Evolutionary conservation across 2,888 invertebrate species (phyloP).

Genomic region (Dasysyrphus albostriatus): DNA sequence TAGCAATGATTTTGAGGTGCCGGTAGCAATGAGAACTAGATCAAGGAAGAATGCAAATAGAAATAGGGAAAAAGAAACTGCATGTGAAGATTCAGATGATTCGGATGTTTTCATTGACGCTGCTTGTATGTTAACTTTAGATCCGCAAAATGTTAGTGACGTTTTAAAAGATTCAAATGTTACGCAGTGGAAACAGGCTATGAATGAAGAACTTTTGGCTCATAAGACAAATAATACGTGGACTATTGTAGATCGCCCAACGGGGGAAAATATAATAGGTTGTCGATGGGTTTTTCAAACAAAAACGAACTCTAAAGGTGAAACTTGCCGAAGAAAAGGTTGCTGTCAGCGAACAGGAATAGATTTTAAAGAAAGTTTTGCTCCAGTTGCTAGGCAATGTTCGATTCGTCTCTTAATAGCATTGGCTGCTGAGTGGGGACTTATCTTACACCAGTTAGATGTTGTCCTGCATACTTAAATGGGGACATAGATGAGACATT

Average conservation of each 20-base stretch:
- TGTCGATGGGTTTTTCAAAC: constrained; percentile 29
- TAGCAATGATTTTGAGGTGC: no score
- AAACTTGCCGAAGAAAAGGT: constrained; percentile 13
- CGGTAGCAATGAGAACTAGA: no score
- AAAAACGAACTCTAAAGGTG: constrained; percentile 2
- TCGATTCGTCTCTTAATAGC: constrained; percentile 8
- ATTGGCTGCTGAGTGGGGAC: constrained; percentile 15
- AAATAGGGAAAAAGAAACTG: neutral
- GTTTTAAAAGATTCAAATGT: neutral
- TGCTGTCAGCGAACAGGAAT: constrained; percentile 1
- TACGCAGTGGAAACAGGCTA: constrained; percentile 14
- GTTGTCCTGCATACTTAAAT: constrained; percentile 12
- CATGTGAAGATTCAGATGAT: neutral
- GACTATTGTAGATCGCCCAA: constrained; percentile 22
- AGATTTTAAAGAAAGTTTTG: constrained; percentile 10
- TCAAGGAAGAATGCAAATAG: no score
- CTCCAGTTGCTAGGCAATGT: constrained; percentile 3
- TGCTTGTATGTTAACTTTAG: constrained; percentile 2
- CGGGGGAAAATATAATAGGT: constrained; percentile 13
- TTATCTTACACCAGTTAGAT: constrained; percentile 21
- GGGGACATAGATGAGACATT: no score
- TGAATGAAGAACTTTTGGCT: constrained; percentile 11
- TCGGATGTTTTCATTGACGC: neutral
- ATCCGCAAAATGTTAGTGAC: constrained; percentile 5
- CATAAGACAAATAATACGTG: constrained; percentile 9